Evolutionary conservation across 1,140 invertebrate genomes (phyloP), one percentile per base, ranked within the genome.

Genomic region (Aphidius gifuensis): DNA sequence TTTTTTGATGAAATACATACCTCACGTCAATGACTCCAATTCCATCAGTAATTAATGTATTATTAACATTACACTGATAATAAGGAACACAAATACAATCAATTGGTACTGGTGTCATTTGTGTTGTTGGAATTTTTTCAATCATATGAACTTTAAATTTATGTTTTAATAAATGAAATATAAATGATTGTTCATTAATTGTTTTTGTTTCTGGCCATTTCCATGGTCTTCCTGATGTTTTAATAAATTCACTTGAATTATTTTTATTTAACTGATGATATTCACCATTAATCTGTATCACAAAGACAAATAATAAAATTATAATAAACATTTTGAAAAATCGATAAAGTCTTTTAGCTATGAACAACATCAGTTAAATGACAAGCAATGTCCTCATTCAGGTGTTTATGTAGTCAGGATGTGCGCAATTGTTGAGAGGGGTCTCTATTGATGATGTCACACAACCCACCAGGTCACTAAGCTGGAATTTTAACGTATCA

Each of bases 51-150:
- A 83, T 78, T 6, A 86, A 78, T 4, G 80, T 79, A 39, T 67
- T 67, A 23, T 83, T 85, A 39, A 76, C 68, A 40, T 79, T 67
- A 58, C 86, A 87, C 7, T 82, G 73, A 68, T 86, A 86, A 66
- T 83, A 86, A 5, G 81, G 81, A 0, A 84, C 81, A 62, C 83
- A 84, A 38, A 73, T 68, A 61, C 83, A 84, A 48, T 67, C 59
- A 3, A 56, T 9, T 21, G 60, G 21, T 0, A 56, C 11, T n/a
- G 60, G 21, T 0, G 63, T 42, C 4, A 62, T 4, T 0, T 66
- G 50, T 0, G 62, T 66, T 0, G 70, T 70, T 5, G 59, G 21
- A 9, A 75, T 64, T 42, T 58, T 69, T 6, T 74, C 66, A 4
- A 74, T 50, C 6, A 64, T 59, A 6, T 75, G 65, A 47, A 69